Conservation (phyloP, 2,113 vertebrate species). For the Crotophaga sulcirostris region DNA sequence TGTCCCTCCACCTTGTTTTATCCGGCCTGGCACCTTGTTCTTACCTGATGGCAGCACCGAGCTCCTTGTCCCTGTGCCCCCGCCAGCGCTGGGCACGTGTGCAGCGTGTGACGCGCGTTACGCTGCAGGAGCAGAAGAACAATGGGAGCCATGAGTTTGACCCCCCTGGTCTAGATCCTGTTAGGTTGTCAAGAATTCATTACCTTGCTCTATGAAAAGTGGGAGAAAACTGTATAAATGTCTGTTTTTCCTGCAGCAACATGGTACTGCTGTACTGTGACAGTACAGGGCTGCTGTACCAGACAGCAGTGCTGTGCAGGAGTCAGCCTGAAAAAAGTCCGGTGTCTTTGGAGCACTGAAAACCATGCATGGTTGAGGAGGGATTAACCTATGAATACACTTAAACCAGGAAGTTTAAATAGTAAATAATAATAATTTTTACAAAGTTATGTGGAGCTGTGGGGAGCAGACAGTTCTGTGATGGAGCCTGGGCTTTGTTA, state of each 20-base stretch:
- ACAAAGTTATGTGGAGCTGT: neutral
- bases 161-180: neutral
- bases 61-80: too few relatives aligned
- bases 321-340: neutral
- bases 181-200: neutral
- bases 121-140: too few relatives aligned
- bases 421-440: neutral
- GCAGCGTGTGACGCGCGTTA: too few relatives aligned
- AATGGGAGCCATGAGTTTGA: too few relatives aligned
- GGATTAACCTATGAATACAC: neutral
- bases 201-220: neutral
- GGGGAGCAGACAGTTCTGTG: neutral
- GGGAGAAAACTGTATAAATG: neutral
- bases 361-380: accelerated
- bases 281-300: neutral
- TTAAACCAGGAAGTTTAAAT: neutral
- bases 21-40: too few relatives aligned
- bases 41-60: too few relatives aligned
- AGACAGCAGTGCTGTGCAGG: neutral
- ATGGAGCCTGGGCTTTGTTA: neutral
- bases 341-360: neutral
- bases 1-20: too few relatives aligned
- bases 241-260: neutral
- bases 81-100: too few relatives aligned
- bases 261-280: neutral